Percentiles rank a stretch among this genome's conserved stretches.
Conservation (phyloP, 1,140 invertebrate genomes). For the Oscheius sp. region DNA sequence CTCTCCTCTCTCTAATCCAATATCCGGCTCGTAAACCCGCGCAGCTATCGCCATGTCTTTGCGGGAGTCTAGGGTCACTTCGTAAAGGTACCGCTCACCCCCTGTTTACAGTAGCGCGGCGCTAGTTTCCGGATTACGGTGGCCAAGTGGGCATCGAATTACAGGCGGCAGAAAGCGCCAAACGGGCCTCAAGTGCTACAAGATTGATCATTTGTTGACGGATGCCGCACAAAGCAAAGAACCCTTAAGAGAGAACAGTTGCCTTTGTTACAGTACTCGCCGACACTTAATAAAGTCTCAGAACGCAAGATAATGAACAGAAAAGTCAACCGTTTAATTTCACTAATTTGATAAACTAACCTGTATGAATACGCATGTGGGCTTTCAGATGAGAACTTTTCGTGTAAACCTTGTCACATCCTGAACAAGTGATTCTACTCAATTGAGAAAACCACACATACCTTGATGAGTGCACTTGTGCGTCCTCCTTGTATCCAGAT, state of each 20-base stretch:
- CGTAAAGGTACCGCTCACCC: background rate
- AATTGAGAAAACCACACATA: slow-evolving; percentile 21
- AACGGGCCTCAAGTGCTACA: background rate
- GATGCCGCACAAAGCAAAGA: slow-evolving; percentile 3
- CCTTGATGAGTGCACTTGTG: slow-evolving; percentile 43
- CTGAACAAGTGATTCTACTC: slow-evolving; percentile 65
- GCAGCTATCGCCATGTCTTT: background rate
- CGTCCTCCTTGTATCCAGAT: slow-evolving; percentile 40
- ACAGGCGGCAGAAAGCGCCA: slow-evolving; percentile 2
- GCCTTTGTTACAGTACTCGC: too few species aligned
- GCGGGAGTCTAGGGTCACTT: slow-evolving; percentile 2
- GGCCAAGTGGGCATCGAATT: background rate
- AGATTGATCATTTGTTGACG: slow-evolving; percentile 17
- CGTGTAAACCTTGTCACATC: slow-evolving; percentile 95
- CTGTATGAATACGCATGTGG: slow-evolving; percentile 94
- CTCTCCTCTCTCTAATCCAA: slow-evolving; percentile 9
- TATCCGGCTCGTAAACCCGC: slow-evolving; percentile 2
- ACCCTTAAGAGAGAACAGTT: too few species aligned
- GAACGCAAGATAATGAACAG: too few species aligned
- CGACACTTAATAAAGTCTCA: too few species aligned
- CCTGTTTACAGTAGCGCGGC: background rate
- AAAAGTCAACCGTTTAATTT: background rate
- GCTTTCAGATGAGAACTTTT: slow-evolving; percentile 98
- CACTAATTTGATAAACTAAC: slow-evolving; percentile 68
- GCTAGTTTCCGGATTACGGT: slow-evolving; percentile 4